Conservation (phyloP, 2,797 vertebrate genomes). For the Clarias platycephalus region DNA sequence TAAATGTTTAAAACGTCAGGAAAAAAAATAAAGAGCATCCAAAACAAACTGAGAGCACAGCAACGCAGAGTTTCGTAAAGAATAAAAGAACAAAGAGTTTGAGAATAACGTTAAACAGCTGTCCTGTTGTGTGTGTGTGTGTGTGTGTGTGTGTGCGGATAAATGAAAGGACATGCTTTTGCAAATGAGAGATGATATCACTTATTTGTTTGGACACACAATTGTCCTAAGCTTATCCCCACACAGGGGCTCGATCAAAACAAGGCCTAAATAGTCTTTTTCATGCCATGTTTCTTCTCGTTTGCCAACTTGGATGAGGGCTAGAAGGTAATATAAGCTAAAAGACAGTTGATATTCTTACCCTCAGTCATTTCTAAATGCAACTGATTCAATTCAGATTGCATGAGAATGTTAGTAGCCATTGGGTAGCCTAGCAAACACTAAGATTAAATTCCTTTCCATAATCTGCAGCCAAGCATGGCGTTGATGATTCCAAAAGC, state of each 20-base stretch:
- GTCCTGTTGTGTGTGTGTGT: not conserved
- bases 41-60: constrained; percentile 32
- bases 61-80: not conserved
- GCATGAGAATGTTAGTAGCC: constrained; percentile 26
- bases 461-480: constrained; percentile 22
- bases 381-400: constrained; percentile 43
- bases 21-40: constrained; percentile 50
- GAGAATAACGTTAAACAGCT: constrained; percentile 31
- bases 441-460: constrained; percentile 38
- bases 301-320: not conserved
- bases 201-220: constrained; percentile 26
- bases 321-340: not conserved
- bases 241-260: not conserved
- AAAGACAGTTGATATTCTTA: constrained; percentile 17
- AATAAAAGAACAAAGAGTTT: constrained; percentile 21
- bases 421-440: constrained; percentile 35
- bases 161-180: constrained; percentile 4
- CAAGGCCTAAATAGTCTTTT: constrained; percentile 23
- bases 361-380: constrained; percentile 29
- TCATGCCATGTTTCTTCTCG: not conserved
- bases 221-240: not conserved
- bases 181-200: constrained; percentile 17
- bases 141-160: not conserved
- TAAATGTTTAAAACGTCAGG: constrained; percentile 51
- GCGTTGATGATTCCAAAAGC: constrained; percentile 48